Evolutionary conservation across 2,113 vertebrate genomes (phyloP), one percentile per base, ranked within the genome.

Genomic region (Prolemur simus): DNA sequence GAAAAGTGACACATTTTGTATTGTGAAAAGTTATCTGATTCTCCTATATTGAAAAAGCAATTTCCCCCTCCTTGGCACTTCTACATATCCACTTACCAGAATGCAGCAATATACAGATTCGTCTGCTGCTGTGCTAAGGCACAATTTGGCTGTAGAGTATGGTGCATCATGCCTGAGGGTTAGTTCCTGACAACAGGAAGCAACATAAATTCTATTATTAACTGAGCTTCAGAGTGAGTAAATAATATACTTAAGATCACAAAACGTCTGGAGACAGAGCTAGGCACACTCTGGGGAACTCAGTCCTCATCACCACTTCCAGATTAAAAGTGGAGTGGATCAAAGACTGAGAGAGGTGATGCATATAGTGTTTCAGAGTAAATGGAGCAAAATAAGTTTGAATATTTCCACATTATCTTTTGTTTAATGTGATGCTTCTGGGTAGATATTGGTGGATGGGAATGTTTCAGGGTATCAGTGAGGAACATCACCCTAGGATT

Each of bases 61-160:
- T 42, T 82, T 90, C 14, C 82, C 14, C 27, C 5, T 68, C 47
- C 8, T 52, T 21, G 54, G 32, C 42, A 39, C 1, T 7, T 82
- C 8, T 15, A 0, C 25, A 4, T 14, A 8, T 87, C 52, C 32
- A 5, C 25, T 66, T 34, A 42, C 47, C 29, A 63, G 42, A 23
- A 2, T 66, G 15, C 6, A 9, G 12, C 11, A n/a, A 14, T 25
- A 2, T 25, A 2, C 0, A 18, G 21, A 13, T 54, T 42, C 68
- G 32, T 32, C 34, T 52, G 18, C 34, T 29, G 27, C 27, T 21
- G 4, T n/a, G 23, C 45, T 64, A 14, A 7, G 9, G 8, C 5
- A 12, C 9, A n/a, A 4, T 56, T 45, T 77, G 4, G 6, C 0
- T 54, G 1, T 39, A 20, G 12, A 69, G 15, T 6, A 13, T 1